Conservation (phyloP, 2,888 invertebrate genomes). For the Polymixis lichenea region DNA sequence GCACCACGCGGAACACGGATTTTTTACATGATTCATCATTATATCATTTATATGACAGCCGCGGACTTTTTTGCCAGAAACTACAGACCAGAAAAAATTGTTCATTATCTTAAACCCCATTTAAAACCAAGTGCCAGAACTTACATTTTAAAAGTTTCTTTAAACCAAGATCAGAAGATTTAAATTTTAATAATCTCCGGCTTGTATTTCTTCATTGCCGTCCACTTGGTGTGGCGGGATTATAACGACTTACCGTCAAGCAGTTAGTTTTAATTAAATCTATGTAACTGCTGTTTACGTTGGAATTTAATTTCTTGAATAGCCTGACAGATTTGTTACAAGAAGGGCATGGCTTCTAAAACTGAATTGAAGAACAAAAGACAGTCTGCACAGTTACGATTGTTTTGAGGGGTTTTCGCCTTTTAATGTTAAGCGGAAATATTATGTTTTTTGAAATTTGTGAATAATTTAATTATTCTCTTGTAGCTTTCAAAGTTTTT, state of each 20-base stretch:
- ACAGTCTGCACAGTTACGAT: constrained; percentile 4
- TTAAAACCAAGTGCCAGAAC: constrained; percentile 27
- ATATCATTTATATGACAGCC: neutral
- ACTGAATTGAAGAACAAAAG: constrained; percentile 26
- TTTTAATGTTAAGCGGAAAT: constrained; percentile 26
- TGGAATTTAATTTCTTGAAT: constrained; percentile 44
- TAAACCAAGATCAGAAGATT: constrained; percentile 36
- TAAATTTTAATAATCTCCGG: constrained; percentile 44
- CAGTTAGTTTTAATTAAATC: constrained; percentile 65
- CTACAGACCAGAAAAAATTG: neutral
- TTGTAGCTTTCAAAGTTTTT: constrained; percentile 12
- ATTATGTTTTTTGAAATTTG: constrained; percentile 21
- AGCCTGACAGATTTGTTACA: constrained; percentile 23
- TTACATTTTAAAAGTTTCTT: constrained; percentile 23
- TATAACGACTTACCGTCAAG: constrained; percentile 46
- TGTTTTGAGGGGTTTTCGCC: constrained; percentile 7
- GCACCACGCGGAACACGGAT: too few species aligned
- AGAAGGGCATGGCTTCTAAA: constrained; percentile 3
- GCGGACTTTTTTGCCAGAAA: neutral
- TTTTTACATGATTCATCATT: neutral
- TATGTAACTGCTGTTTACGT: constrained; percentile 62
- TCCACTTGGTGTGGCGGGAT: constrained; percentile 37
- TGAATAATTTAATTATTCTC: constrained; percentile 22
- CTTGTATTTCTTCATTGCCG: constrained; percentile 47
- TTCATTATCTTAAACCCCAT: constrained; percentile 9